Percentiles rank a stretch among this genome's conserved stretches.
phyloP scores from a whole-genome alignment of 2,113 vertebrate species.

The Pomatorhinus ruficollis region DNA sequence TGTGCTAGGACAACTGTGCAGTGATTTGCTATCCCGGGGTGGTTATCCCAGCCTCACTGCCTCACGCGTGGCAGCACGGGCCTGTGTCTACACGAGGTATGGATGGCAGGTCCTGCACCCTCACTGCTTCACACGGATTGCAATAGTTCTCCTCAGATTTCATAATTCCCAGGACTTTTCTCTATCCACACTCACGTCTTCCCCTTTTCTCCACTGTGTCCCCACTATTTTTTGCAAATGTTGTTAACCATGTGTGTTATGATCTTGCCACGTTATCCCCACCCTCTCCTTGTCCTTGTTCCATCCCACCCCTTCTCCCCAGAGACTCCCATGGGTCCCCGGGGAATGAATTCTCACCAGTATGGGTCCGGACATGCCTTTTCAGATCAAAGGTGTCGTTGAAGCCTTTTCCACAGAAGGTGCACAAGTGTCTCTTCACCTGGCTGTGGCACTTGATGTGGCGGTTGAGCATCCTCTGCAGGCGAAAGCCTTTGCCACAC shows the following conservation, averaged over 20 bases:
- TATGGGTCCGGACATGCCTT: constrained; percentile 85
- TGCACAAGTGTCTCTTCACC: constrained; percentile 83
- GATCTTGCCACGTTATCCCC: background rate
- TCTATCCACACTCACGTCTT: rapidly evolving
- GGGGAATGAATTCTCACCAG: constrained; percentile 59
- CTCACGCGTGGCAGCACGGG: background rate
- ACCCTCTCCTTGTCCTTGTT: background rate
- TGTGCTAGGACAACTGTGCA: rapidly evolving
- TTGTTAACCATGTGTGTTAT: background rate
- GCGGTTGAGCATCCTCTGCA: constrained; percentile 85
- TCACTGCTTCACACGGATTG: background rate
- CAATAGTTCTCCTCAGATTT: background rate
- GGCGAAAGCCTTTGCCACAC: constrained; percentile 82
- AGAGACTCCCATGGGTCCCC: rapidly evolving
- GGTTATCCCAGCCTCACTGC: background rate
- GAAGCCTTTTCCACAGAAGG: constrained; percentile 87
- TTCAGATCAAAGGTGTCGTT: constrained; percentile 85
- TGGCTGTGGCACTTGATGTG: constrained; percentile 86
- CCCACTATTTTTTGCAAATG: background rate
- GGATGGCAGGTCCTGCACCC: background rate
- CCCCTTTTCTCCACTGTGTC: background rate
- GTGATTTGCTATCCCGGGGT: background rate
- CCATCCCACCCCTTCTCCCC: background rate
- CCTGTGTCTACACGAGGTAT: rapidly evolving
- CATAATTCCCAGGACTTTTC: background rate